These are phyloP conservation scores for Salticus scenicus DNA, from an alignment of 2,888 invertebrate species.

Conservation along the genomic window DNA sequence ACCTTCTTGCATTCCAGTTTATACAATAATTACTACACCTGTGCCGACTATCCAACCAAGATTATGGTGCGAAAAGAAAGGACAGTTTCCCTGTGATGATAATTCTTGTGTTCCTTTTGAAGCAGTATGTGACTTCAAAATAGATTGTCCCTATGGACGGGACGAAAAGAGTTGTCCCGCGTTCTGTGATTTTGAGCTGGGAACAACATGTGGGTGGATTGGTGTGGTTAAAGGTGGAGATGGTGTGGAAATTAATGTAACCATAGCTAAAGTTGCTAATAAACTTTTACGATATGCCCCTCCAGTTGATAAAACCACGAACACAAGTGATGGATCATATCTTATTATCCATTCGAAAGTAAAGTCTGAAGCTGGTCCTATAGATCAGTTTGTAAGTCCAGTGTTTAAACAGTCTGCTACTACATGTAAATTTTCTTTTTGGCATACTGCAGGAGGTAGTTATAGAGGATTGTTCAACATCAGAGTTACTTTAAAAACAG, in stretches of 20 bases:
- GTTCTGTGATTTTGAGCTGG: conserved; percentile 63
- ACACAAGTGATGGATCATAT: conserved; percentile 48
- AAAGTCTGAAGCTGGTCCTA: conserved; percentile 22
- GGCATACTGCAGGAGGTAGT: conserved; percentile 16
- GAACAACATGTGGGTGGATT: conserved; percentile 57
- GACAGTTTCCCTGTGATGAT: conserved; percentile 63
- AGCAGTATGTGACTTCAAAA: conserved; percentile 69
- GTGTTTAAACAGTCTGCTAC: conserved; percentile 33
- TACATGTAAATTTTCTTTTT: conserved; percentile 55
- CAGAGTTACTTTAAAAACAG: conserved; percentile 6
- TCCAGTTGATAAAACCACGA: conserved; percentile 50
- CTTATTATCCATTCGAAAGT: conserved; percentile 37
- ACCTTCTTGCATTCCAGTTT: conserved; percentile 49
- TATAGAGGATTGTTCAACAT: not conserved
- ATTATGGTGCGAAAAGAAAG: conserved; percentile 42
- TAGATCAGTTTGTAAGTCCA: conserved; percentile 44
- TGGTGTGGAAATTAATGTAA: conserved; percentile 57
- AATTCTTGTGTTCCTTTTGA: conserved; percentile 56
- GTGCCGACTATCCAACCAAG: conserved; percentile 57
- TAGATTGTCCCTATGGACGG: conserved; percentile 59
- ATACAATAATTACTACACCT: conserved; percentile 59
- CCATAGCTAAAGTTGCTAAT: conserved; percentile 31
- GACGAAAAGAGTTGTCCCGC: conserved; percentile 70
- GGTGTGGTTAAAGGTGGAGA: conserved; percentile 14
- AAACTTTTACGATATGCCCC: conserved; percentile 25